Percentiles rank a stretch among this genome's conserved stretches.
Conservation (phyloP, 2,113 vertebrate species). For the Rhabdomys dilectus region DNA sequence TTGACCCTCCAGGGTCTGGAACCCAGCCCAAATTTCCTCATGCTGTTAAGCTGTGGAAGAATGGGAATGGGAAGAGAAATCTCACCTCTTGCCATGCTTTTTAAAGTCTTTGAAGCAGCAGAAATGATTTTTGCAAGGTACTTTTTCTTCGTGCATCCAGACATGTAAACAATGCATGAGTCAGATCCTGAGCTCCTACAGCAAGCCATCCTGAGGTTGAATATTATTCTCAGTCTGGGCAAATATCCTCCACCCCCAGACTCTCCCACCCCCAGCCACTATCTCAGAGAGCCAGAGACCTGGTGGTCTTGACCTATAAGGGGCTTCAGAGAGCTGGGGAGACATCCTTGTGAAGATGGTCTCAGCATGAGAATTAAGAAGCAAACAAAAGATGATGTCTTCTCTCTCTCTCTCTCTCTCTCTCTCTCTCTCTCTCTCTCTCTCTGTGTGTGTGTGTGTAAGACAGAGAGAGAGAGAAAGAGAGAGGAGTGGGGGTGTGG, state of each 20-base stretch:
- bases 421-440: constrained; percentile 35
- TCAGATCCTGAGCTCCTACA: constrained; percentile 40
- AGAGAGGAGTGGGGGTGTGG: too few relatives aligned
- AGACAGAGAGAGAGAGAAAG: not conserved
- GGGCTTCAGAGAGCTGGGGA: constrained; percentile 31
- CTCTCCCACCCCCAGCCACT: not conserved
- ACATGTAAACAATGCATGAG: constrained; percentile 58
- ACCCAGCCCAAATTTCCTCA: constrained; percentile 47
- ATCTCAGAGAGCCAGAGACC: constrained; percentile 45
- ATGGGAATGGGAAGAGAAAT: constrained; percentile 50
- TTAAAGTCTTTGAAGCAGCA: constrained; percentile 37
- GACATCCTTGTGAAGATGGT: constrained; percentile 51
- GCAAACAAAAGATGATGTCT: constrained; percentile 77
- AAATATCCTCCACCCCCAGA: not conserved
- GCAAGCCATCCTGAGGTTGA: constrained; percentile 56
- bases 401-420: not conserved
- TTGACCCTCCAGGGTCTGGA: constrained; percentile 69
- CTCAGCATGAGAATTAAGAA: constrained; percentile 58
- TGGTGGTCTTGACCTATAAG: constrained; percentile 43
- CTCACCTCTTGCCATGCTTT: constrained; percentile 22
- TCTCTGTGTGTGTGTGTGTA: not conserved
- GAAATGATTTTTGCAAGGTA: constrained; percentile 62
- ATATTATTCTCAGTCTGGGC: constrained; percentile 56
- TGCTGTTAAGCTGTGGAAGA: not conserved
- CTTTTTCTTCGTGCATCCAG: constrained; percentile 59